Percentiles rank a stretch among this genome's conserved stretches.
Evolutionary conservation across 1,140 invertebrate genomes (phyloP).

Genomic region (Stenopsyche tienmushanensis): DNA sequence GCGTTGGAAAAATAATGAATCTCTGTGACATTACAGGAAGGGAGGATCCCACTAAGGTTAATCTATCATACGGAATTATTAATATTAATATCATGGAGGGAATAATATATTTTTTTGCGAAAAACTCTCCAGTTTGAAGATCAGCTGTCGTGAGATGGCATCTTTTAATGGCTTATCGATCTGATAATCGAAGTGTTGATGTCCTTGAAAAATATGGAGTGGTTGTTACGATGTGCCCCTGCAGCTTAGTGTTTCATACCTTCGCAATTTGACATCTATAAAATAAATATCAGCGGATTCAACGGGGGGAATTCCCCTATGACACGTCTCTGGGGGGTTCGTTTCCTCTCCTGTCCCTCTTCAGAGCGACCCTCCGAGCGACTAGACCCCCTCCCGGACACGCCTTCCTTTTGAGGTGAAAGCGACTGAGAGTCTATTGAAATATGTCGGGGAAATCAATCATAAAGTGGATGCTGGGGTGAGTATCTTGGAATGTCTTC

Average conservation of each 20-base stretch:
- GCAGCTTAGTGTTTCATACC: neutral
- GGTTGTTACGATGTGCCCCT: too few relatives aligned
- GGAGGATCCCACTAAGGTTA: too few relatives aligned
- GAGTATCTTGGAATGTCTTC: constrained; percentile 6
- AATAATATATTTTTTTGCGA: too few relatives aligned
- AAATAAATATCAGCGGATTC: constrained; percentile 39
- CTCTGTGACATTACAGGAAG: too few relatives aligned
- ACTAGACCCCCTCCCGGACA: constrained; percentile 6
- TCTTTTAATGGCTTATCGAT: too few relatives aligned
- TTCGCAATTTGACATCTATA: constrained; percentile 41
- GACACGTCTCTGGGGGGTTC: neutral
- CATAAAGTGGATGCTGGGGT: constrained; percentile 13
- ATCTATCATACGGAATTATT: too few relatives aligned
- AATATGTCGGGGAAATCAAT: constrained; percentile 29
- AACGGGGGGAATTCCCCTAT: neutral
- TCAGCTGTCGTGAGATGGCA: too few relatives aligned
- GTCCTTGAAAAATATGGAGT: too few relatives aligned
- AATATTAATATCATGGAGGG: too few relatives aligned
- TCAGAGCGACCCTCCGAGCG: constrained; percentile 8
- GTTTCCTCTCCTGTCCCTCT: constrained; percentile 23
- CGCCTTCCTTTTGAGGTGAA: constrained; percentile 15
- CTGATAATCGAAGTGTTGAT: too few relatives aligned
- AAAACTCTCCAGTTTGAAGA: too few relatives aligned
- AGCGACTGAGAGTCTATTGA: constrained; percentile 21
- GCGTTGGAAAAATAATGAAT: too few relatives aligned